Conservation (phyloP, 2,797 vertebrate genomes). For the Morelia viridis region DNA sequence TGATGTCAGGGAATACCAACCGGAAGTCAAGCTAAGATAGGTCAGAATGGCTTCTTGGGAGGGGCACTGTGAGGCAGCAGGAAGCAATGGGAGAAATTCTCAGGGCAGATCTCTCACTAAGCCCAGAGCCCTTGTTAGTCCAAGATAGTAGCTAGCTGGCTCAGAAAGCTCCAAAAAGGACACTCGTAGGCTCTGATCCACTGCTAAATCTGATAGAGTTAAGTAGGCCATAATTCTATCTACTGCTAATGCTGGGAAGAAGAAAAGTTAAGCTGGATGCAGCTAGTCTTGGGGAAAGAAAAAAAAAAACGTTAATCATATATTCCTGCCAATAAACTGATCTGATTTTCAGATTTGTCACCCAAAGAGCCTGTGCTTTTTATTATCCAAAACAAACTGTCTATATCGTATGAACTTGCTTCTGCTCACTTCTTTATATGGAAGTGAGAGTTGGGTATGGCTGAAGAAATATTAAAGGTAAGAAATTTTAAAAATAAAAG, state of each 20-base stretch:
- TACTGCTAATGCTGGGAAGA: not conserved
- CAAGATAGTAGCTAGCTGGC: not conserved
- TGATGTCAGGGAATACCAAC: not conserved
- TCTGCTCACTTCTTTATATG: not conserved
- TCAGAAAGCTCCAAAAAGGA: not conserved
- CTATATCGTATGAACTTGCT: not conserved
- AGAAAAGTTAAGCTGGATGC: not conserved
- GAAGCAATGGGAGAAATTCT: not conserved
- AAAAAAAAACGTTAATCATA: not conserved
- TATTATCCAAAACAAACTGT: not conserved
- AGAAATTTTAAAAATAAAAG: not conserved
- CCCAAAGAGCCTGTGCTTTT: not conserved
- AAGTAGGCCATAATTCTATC: not conserved
- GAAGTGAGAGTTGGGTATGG: not conserved
- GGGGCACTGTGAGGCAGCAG: not conserved
- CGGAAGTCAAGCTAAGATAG: not conserved
- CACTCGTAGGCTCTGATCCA: not conserved
- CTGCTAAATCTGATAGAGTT: not conserved
- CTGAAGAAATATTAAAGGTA: not conserved
- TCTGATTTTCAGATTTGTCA: not conserved
- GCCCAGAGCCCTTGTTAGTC: not conserved
- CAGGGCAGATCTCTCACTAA: not conserved
- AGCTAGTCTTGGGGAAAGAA: not conserved
- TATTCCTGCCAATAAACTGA: not conserved
- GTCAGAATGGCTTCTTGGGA: not conserved